Evolutionary conservation across 2,797 vertebrate genomes (phyloP), one percentile per base, ranked within the genome.

Genomic region (Gymnoscopelus braueri): DNA sequence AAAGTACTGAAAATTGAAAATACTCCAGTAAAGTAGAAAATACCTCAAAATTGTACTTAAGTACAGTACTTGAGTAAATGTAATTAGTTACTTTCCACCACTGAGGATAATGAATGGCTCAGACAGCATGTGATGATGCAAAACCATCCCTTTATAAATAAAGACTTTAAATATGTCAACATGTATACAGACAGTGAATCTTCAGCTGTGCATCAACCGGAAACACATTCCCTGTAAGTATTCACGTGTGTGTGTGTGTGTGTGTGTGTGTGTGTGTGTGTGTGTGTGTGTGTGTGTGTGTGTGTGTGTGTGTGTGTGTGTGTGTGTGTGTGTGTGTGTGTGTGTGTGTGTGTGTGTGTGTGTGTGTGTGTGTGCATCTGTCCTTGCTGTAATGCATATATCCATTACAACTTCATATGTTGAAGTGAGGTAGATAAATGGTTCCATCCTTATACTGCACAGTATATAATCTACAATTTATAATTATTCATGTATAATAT

Each of bases 381-480:
- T 50, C 50, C 50, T 13, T 70, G 60, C 71, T 68, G 71, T 35
- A 75, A 44, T 64, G 72, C 7, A 23, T 65, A 60, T 57, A 73
- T 44, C 19, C 68, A 62, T 74, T 69, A 49, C 60, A 59, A 62
- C 69, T 66, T 66, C 4, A 56, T 54, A 60, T 44, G 24, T 23
- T 76, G 65, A 71, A 57, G 68, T 85, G 91, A 91, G 91, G 91
- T 92, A 92, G 91, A 87, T 88, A 58, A 77, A 39, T 72, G 70
- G 60, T 75, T 77, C 11, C 51, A 24, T 61, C 82, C 75, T 53
- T 12, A 81, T 72, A 44, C 39, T 44, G 39, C 39, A 44, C 39
- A 44, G 39, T 44, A 44, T 10, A 44, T 44, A 5, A 32, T 5
- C 1, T 39, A 39, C 4, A 7, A 44, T 44, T 44, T 10, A 44